Evolutionary conservation across 2,797 vertebrate species (phyloP).

Genomic region (Cyclopterus lumpus): DNA sequence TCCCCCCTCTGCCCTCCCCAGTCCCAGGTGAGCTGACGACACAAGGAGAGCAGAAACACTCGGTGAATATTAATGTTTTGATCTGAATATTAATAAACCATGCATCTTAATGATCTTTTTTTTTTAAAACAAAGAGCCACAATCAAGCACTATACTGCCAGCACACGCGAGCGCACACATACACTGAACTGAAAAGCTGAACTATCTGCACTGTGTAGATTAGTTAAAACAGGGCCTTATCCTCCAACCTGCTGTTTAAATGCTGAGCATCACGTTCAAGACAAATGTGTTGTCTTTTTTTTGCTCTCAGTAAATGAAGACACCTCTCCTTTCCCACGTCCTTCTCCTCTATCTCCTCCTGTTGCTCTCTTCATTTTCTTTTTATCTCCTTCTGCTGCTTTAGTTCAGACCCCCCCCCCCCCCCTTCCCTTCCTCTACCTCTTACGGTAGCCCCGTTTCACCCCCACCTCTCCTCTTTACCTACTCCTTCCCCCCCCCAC

Average conservation of each 20-base stretch:
- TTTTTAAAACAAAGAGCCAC: conserved; percentile 64
- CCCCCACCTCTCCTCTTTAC: conserved; percentile 43
- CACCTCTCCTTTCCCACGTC: conserved; percentile 82
- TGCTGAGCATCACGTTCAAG: conserved; percentile 78
- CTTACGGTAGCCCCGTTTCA: conserved; percentile 67
- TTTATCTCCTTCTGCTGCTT: conserved; percentile 77
- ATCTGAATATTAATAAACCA: conserved; percentile 85
- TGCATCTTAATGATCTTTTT: conserved; percentile 85
- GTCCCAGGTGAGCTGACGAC: conserved; percentile 87
- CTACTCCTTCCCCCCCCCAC: conserved; percentile 33
- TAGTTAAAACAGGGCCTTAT: conserved; percentile 81
- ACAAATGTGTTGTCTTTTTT: conserved; percentile 82
- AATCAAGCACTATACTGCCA: conserved; percentile 48
- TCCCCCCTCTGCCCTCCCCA: conserved; percentile 71
- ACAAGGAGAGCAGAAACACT: conserved; percentile 83
- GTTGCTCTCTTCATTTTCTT: conserved; percentile 81
- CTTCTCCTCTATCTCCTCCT: conserved; percentile 81
- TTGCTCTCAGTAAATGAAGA: conserved; percentile 78
- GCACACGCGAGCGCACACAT: conserved; percentile 31
- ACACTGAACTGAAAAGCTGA: conserved; percentile 33
- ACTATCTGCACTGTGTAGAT: conserved; percentile 76
- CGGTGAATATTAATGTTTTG: conserved; percentile 83
- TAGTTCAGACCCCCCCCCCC: conserved; percentile 58
- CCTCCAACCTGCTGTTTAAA: conserved; percentile 77
- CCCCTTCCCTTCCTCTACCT: conserved; percentile 41